Evolutionary conservation across 1,140 invertebrate genomes (phyloP), one percentile per base, ranked within the genome.

Genomic region (Conus ventricosus): DNA sequence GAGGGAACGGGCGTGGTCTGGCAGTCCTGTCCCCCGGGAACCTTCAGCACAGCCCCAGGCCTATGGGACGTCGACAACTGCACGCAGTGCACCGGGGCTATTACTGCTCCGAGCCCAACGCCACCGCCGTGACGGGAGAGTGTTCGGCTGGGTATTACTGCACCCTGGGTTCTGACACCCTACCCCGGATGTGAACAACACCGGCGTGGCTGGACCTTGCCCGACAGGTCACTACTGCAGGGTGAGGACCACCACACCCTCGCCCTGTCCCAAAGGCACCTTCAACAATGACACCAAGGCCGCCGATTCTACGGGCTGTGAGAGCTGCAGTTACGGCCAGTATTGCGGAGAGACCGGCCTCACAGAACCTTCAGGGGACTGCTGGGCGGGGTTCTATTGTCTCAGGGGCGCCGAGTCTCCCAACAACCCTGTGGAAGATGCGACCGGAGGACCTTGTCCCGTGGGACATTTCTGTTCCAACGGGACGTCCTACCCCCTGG

Each of bases 71-170:
- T 88, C 5, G 81, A 84, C 54, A 90, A 95, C 87, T 95, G 94
- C 88, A 94, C 93, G 6, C 90, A 93, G 60, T 95, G 94, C 88
- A 92, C 91, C 11, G 93, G 91, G 94, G 94, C 4, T 92, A 84
- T 63, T 94, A 94, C 88, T 95, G 94, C 88, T 88, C 86, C 60
- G 80, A 82, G 39, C 87, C 90, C 20, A 93, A 93, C 89, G 91
- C 91, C 4, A 94, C 93, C 25, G 81, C 87, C 17, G 89, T 91
- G 0, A 91, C 92, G n/a, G 93, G 92, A 23, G 80, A 84, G 78
- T 95, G 94, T 91, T 89, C 90, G 84, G 91, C 91, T 67, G 94
- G 94, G 10, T 95, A 95, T 80, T 95, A 91, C 91, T 95, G 94
- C 89, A 93, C 92, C 4, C 87, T 87, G 25, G 93, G 94, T 20